Evolutionary conservation across 1,140 invertebrate genomes (phyloP).

Genomic region (Condylostylus longicornis): DNA sequence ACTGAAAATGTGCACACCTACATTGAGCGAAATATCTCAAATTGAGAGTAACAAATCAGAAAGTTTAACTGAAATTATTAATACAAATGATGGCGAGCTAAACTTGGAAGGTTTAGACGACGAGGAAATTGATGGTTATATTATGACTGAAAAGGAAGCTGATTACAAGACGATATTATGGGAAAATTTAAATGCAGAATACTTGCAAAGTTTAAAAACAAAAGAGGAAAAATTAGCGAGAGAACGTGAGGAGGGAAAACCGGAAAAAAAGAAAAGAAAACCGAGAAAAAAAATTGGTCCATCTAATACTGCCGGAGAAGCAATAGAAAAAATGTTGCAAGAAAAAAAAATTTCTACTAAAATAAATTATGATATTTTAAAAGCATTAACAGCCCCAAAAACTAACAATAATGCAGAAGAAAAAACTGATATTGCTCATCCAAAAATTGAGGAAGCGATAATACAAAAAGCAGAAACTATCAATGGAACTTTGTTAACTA

Average conservation of each 20-base stretch:
- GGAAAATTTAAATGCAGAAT: conserved; percentile 70
- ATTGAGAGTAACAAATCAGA: conserved; percentile 22
- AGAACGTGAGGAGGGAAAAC: conserved; percentile 64
- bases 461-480: too few species aligned
- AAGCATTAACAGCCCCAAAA: conserved; percentile 45
- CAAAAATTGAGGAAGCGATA: too few species aligned
- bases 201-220: conserved; percentile 68
- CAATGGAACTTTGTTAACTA: too few species aligned
- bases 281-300: conserved; percentile 42
- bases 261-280: conserved; percentile 56
- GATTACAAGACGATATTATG: conserved; percentile 65
- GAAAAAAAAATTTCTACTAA: conserved; percentile 92
- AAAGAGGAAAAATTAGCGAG: conserved; percentile 61
- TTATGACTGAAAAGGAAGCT: conserved; percentile 68
- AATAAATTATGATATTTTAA: conserved; percentile 95
- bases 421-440: too few species aligned
- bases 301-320: conserved; percentile 75
- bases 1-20: conserved; percentile 24
- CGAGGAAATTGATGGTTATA: conserved; percentile 73
- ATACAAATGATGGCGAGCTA: conserved; percentile 47
- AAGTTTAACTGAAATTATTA: conserved; percentile 16
- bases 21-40: conserved; percentile 13
- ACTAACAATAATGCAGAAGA: too few species aligned
- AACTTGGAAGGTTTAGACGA: conserved; percentile 71
- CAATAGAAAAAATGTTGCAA: conserved; percentile 86